A percentile compares a stretch with the other conserved stretches of the same genome.
phyloP scores from a whole-genome alignment of 2,113 vertebrate genomes.

The Budorcas taxicolor region DNA sequence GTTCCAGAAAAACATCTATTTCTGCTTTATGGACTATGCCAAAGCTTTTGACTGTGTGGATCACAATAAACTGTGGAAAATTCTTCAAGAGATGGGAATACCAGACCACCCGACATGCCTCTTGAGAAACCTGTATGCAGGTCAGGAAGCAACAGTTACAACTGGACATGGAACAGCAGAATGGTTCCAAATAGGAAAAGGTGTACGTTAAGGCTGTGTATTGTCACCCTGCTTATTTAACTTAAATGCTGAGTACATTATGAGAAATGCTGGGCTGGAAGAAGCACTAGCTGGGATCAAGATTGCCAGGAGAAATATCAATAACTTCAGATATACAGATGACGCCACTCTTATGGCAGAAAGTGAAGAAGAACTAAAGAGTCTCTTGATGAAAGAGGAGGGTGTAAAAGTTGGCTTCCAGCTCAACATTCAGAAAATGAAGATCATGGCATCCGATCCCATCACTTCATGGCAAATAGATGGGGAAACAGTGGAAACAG shows the following conservation, averaged over 20 bases:
- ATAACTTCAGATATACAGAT: background rate
- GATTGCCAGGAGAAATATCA: background rate
- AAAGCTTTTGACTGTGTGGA: no score
- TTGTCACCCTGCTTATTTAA: background rate
- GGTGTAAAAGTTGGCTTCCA: background rate
- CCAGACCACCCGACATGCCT: no score
- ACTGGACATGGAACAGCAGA: no score
- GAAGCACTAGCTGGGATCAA: background rate
- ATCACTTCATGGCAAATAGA: background rate
- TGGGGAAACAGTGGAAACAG: background rate
- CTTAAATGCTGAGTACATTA: background rate
- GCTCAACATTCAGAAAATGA: background rate
- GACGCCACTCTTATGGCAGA: background rate
- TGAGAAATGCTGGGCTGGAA: rapidly evolving
- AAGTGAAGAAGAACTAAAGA: background rate
- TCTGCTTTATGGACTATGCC: no score
- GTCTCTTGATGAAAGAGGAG: background rate
- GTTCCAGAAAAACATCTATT: no score
- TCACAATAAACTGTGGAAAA: no score
- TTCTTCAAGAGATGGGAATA: no score
- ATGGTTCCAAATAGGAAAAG: no score
- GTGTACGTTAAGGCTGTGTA: no score
- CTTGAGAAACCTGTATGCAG: no score
- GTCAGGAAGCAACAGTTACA: no score
- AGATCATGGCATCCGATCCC: background rate